phyloP scores from a whole-genome alignment of 2,888 invertebrate genomes.

The Meliscaeva auricollis region DNA sequence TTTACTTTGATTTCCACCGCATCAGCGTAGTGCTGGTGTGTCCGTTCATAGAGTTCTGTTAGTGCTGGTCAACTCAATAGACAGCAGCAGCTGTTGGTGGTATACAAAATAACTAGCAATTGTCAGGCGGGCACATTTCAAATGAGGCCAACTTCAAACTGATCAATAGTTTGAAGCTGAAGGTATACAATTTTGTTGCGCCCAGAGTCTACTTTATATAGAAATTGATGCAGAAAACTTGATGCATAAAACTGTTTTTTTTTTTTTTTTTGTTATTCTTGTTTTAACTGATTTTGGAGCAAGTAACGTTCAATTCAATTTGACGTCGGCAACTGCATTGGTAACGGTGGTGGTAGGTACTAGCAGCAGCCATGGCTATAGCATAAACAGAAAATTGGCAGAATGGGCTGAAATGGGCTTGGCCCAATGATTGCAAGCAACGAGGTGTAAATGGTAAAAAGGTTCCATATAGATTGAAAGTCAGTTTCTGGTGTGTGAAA shows the following conservation, averaged over 20 bases:
- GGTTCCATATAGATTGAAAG: slow-evolving; percentile 51
- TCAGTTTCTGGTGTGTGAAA: slow-evolving; percentile 38
- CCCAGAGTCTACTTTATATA: slow-evolving; percentile 12
- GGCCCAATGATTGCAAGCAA: slow-evolving; percentile 63
- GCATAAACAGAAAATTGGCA: slow-evolving; percentile 37
- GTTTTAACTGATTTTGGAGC: slow-evolving; percentile 61
- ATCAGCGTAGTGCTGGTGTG: neutral
- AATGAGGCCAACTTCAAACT: slow-evolving; percentile 70
- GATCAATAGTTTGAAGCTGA: slow-evolving; percentile 70
- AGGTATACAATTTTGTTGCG: slow-evolving; percentile 63
- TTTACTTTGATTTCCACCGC: slow-evolving; percentile 70
- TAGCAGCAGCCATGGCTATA: neutral
- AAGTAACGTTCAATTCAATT: slow-evolving; percentile 71
- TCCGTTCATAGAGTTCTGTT: neutral
- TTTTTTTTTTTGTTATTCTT: neutral
- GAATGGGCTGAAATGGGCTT: slow-evolving; percentile 70
- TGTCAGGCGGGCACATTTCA: slow-evolving; percentile 66
- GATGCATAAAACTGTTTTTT: slow-evolving; percentile 34
- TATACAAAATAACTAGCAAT: slow-evolving; percentile 52
- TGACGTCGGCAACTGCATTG: slow-evolving; percentile 54
- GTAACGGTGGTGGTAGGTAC: slow-evolving; percentile 12
- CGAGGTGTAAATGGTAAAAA: slow-evolving; percentile 72
- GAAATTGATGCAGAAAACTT: slow-evolving; percentile 8
- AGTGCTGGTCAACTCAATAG: neutral
- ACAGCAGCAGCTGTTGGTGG: slow-evolving; percentile 39